Evolutionary conservation across 1,140 invertebrate genomes (phyloP).

Genomic region (Danaus plexippus): DNA sequence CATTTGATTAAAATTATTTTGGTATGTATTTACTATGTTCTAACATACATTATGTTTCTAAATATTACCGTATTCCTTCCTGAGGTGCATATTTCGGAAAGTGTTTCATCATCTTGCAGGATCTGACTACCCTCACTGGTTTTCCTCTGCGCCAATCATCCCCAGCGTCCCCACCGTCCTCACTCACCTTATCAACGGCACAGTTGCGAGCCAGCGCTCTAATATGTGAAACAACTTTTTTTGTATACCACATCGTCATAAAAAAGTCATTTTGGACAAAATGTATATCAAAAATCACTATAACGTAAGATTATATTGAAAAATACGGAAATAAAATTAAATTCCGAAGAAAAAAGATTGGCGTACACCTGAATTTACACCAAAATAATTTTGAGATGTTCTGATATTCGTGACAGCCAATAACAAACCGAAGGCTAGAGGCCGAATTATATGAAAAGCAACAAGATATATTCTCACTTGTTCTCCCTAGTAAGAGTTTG

Average conservation of each 20-base stretch:
- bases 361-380: no score
- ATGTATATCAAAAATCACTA: no score
- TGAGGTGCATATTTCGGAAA: conserved; percentile 83
- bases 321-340: no score
- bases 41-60: neutral
- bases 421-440: no score
- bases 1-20: no score
- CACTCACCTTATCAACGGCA: conserved; percentile 76
- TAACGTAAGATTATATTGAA: no score
- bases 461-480: conserved; percentile 69
- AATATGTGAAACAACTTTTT: conserved; percentile 6
- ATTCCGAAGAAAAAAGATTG: no score
- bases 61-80: conserved; percentile 76
- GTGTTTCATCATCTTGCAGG: conserved; percentile 81
- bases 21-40: neutral
- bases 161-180: conserved; percentile 79
- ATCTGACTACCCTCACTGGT: conserved; percentile 86
- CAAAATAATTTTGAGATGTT: no score
- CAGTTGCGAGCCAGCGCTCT: conserved; percentile 87
- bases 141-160: conserved; percentile 81
- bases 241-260: no score
- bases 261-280: no score
- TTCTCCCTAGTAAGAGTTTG: conserved; percentile 85
- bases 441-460: neutral
- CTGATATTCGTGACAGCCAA: no score